These are phyloP conservation scores for Morpho deidamia DNA, from an alignment of 2,888 invertebrate species.

Conservation along the genomic window DNA sequence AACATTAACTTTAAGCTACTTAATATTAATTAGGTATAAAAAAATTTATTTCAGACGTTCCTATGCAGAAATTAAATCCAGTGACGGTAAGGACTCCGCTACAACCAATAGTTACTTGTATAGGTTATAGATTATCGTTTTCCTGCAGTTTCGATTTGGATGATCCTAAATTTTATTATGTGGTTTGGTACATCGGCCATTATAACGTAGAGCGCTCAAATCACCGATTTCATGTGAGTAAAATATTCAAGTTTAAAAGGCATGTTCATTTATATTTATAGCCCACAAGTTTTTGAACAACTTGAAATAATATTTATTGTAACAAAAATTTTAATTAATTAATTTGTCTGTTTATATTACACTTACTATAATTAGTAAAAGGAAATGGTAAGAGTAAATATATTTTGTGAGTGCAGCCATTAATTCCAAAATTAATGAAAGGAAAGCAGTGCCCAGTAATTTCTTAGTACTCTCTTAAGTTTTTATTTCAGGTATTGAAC, in stretches of 20 bases:
- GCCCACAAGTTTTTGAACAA: no score
- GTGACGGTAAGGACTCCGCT: conserved; percentile 24
- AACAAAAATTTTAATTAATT: no score
- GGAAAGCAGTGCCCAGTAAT: no score
- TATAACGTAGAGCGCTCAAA: conserved; percentile 34
- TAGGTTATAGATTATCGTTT: conserved; percentile 31
- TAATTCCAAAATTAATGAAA: no score
- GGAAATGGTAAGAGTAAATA: no score
- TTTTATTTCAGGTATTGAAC: conserved; percentile 30
- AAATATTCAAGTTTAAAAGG: not conserved
- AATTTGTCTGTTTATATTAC: no score
- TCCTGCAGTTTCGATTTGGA: conserved; percentile 29
- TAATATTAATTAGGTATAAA: not conserved
- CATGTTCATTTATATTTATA: no score
- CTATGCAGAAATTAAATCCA: conserved; percentile 1
- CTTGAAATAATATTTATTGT: no score
- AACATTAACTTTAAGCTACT: no score
- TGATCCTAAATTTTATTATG: conserved; percentile 29
- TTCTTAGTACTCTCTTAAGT: not conserved
- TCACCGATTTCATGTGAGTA: conserved; percentile 36
- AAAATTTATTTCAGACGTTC: conserved; percentile 15
- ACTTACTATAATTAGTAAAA: no score
- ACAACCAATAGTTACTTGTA: conserved; percentile 28
- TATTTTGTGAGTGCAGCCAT: no score
- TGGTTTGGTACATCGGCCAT: conserved; percentile 36